A percentile compares a stretch with the other conserved stretches of the same genome.
Evolutionary conservation across 2,797 vertebrate species (phyloP).

Genomic region (Oreochromis grahami): DNA sequence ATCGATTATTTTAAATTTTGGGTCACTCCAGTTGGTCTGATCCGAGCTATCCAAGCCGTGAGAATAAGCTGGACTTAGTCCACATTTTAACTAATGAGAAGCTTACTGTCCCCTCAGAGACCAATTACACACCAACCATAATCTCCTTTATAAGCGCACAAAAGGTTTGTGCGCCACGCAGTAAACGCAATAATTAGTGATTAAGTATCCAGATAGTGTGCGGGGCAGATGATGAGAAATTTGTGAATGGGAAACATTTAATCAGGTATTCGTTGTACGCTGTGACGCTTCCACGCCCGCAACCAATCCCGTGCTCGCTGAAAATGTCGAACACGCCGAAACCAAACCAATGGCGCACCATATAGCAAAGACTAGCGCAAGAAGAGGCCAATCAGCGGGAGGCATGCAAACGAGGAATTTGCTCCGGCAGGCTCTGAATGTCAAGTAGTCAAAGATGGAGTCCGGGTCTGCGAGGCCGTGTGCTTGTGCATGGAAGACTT

Average conservation of each 20-base stretch:
- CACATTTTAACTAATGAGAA: constrained; percentile 11
- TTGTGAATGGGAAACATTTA: constrained; percentile 91
- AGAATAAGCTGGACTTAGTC: constrained; percentile 1
- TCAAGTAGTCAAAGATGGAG: constrained; percentile 99
- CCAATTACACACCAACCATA: constrained; percentile 19
- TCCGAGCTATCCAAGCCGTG: not conserved
- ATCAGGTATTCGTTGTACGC: constrained; percentile 84
- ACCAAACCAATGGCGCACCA: constrained; percentile 79
- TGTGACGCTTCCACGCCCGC: constrained; percentile 59
- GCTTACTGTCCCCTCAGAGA: constrained; percentile 1
- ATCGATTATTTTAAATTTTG: not conserved
- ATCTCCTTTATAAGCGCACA: not conserved
- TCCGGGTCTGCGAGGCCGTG: constrained; percentile 86
- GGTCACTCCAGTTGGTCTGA: not conserved
- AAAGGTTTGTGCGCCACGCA: constrained; percentile 19
- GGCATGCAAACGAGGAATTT: constrained; percentile 84
- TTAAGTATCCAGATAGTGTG: constrained; percentile 27
- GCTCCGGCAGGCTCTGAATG: constrained; percentile 89
- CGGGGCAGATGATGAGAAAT: constrained; percentile 68
- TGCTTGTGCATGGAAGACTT: constrained; percentile 79
- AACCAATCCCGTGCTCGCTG: constrained; percentile 74
- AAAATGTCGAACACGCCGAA: constrained; percentile 81
- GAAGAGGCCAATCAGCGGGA: constrained; percentile 81
- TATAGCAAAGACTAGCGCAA: constrained; percentile 84
- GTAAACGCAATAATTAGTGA: constrained; percentile 42